These are phyloP conservation scores for Amphimallon solstitiale DNA, from an alignment of 2,888 invertebrate genomes.

Conservation along the genomic window DNA sequence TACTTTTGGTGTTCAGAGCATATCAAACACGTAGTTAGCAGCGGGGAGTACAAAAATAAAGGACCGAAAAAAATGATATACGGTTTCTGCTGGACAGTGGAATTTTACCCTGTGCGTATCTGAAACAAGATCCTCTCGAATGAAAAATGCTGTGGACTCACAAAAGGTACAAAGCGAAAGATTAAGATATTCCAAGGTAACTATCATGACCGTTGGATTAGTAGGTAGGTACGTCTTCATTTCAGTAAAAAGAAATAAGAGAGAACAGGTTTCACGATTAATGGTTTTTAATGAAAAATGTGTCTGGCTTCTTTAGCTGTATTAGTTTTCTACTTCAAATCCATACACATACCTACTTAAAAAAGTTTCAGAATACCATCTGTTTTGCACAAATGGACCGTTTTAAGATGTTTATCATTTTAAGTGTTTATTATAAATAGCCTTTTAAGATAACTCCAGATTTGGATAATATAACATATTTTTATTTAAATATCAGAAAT, in stretches of 20 bases:
- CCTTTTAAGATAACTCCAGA: too few species aligned
- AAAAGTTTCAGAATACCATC: too few species aligned
- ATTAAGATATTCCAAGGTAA: slow-evolving; percentile 47
- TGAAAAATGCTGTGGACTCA: slow-evolving; percentile 49
- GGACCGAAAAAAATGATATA: slow-evolving; percentile 46
- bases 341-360: too few species aligned
- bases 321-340: not conserved
- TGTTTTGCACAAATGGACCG: too few species aligned
- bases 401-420: too few species aligned
- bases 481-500: too few species aligned
- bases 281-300: slow-evolving; percentile 45
- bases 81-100: slow-evolving; percentile 65
- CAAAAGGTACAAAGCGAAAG: slow-evolving; percentile 47
- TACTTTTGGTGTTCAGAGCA: slow-evolving; percentile 18
- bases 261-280: slow-evolving; percentile 47
- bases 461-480: too few species aligned
- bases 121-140: slow-evolving; percentile 50
- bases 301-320: slow-evolving; percentile 40
- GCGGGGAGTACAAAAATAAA: slow-evolving; percentile 42
- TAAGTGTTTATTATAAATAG: too few species aligned
- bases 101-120: slow-evolving; percentile 58
- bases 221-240: slow-evolving; percentile 10
- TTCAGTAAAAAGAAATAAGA: slow-evolving; percentile 27
- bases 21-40: slow-evolving; percentile 44
- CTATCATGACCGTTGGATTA: slow-evolving; percentile 34